Conservation (phyloP, 1,140 invertebrate species). For the Araneus ventricosus region DNA sequence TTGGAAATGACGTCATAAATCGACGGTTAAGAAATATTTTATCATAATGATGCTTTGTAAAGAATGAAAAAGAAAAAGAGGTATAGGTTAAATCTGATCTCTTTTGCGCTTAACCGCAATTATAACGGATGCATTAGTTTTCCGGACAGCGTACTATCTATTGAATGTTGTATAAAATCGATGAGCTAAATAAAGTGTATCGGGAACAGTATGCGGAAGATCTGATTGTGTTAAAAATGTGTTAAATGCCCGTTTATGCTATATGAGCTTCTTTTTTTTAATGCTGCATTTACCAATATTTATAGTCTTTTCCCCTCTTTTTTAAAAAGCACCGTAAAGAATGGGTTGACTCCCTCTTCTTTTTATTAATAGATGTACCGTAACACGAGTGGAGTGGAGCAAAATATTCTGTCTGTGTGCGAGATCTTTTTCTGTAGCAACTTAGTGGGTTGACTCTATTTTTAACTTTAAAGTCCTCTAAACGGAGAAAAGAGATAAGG, state of each 20-base stretch:
- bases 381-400: not conserved
- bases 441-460: not conserved
- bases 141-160: not conserved
- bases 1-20: no score
- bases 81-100: no score
- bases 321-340: constrained; percentile 4
- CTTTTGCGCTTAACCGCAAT: no score
- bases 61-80: no score
- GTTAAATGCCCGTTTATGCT: no score
- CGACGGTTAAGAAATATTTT: no score
- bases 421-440: not conserved
- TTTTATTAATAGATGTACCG: constrained; percentile 4
- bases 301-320: not conserved
- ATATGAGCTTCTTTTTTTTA: not conserved
- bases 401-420: not conserved
- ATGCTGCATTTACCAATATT: not conserved
- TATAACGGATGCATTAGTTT: not conserved
- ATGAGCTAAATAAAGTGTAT: not conserved
- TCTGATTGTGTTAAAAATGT: not conserved
- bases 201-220: no score
- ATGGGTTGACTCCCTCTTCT: not conserved
- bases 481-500: not conserved
- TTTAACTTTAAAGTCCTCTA: not conserved
- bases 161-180: not conserved
- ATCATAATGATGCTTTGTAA: no score